Conservation (phyloP, 2,797 vertebrate genomes). For the Crenichthys baileyi region DNA sequence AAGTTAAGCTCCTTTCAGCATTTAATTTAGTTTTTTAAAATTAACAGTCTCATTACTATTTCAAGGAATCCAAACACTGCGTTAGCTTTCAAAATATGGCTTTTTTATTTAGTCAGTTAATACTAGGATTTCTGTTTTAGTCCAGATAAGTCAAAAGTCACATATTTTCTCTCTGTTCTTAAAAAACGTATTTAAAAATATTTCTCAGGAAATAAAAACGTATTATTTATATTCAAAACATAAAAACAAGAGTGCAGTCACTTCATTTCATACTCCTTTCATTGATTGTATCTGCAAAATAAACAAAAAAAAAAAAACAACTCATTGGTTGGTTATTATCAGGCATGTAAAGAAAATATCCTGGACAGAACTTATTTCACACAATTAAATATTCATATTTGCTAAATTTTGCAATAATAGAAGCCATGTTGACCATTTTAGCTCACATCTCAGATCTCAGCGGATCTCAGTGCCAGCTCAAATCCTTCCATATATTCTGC, state of each 20-base stretch:
- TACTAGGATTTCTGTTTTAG: not conserved
- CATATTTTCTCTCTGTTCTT: not conserved
- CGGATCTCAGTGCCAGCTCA: no score
- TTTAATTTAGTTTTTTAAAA: not conserved
- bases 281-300: not conserved
- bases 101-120: not conserved
- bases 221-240: not conserved
- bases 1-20: not conserved
- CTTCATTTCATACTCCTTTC: not conserved
- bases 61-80: not conserved
- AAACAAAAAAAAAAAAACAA: not conserved
- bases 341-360: not conserved
- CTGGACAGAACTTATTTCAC: not conserved
- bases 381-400: not conserved
- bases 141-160: not conserved
- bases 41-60: not conserved
- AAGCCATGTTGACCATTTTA: not conserved
- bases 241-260: not conserved
- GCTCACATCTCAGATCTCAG: no score
- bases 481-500: no score
- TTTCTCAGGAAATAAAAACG: not conserved
- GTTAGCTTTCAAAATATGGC: no score
- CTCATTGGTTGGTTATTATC: not conserved
- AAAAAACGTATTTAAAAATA: not conserved
- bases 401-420: not conserved